Evolutionary conservation across 2,113 vertebrate species (phyloP).

Genomic region (Sclerurus mexicanus): DNA sequence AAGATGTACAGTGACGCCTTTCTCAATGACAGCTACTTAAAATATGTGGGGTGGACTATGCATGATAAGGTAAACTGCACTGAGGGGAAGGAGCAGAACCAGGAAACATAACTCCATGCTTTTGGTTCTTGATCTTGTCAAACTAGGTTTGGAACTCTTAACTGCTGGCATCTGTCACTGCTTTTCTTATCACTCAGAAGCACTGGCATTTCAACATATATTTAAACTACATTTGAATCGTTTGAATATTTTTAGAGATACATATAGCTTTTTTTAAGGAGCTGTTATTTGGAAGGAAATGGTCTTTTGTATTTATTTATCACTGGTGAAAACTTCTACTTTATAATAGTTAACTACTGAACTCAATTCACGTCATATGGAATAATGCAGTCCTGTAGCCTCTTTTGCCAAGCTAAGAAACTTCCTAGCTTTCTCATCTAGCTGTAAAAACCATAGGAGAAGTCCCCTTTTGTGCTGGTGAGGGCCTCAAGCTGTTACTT

Average conservation of each 20-base stretch:
- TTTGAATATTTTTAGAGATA: background rate
- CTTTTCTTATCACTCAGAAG: background rate
- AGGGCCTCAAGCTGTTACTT: background rate
- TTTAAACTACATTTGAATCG: background rate
- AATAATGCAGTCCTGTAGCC: background rate
- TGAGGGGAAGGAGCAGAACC: background rate
- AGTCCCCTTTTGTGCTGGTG: background rate
- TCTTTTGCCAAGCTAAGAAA: background rate
- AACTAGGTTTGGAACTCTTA: background rate
- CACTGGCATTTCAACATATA: background rate
- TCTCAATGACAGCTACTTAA: constrained; percentile 99
- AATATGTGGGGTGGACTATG: constrained; percentile 99
- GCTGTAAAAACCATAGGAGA: background rate
- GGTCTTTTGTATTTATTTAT: background rate
- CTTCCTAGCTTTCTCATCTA: background rate
- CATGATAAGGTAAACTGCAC: constrained; percentile 89
- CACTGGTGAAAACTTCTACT: background rate
- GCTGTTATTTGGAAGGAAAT: background rate
- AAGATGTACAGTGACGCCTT: constrained; percentile 99
- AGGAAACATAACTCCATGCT: background rate
- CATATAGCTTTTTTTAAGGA: background rate
- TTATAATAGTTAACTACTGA: background rate
- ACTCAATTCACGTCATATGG: background rate
- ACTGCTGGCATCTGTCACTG: background rate
- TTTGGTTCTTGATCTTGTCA: background rate